Percentiles rank a stretch among this genome's conserved stretches.
Conservation (phyloP, 2,113 vertebrate genomes). For the Lagopus leucura region DNA sequence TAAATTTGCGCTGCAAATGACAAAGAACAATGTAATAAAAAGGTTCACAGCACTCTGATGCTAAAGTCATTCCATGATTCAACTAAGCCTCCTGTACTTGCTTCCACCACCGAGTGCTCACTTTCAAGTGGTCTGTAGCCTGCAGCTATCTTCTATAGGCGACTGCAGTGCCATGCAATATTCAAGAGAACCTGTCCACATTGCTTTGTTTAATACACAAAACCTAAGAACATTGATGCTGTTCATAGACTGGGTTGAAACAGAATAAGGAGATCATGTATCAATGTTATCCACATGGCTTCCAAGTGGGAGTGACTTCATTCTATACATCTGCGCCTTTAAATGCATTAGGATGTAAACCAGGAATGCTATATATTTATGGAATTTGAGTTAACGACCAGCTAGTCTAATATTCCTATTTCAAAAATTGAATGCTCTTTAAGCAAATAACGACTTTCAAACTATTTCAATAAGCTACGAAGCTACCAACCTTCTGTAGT, state of each 20-base stretch:
- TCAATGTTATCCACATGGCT: conserved; percentile 20
- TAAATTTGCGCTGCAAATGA: not conserved
- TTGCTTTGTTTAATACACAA: not conserved
- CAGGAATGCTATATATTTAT: not conserved
- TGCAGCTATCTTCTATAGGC: conserved; percentile 43
- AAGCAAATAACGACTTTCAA: not conserved
- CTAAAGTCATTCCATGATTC: not conserved
- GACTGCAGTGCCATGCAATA: conserved; percentile 8
- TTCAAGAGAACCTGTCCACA: conserved; percentile 2
- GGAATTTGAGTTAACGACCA: not conserved
- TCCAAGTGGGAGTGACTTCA: conserved; percentile 17
- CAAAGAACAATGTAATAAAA: conserved; percentile 15
- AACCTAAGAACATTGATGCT: not conserved
- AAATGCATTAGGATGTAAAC: not conserved
- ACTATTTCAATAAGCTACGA: not conserved
- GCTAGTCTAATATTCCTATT: not conserved
- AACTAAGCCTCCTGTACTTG: not conserved
- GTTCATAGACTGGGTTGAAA: not conserved
- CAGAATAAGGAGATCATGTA: not conserved
- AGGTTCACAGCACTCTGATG: not conserved
- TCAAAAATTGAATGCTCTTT: not conserved
- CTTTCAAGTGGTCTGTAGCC: conserved; percentile 42
- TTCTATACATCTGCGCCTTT: not conserved
- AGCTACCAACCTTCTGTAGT: not conserved
- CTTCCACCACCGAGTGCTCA: not conserved